Base-by-base conservation (phyloP, 2,113 vertebrate genomes). In the Atherinomorus stipes region DNA sequence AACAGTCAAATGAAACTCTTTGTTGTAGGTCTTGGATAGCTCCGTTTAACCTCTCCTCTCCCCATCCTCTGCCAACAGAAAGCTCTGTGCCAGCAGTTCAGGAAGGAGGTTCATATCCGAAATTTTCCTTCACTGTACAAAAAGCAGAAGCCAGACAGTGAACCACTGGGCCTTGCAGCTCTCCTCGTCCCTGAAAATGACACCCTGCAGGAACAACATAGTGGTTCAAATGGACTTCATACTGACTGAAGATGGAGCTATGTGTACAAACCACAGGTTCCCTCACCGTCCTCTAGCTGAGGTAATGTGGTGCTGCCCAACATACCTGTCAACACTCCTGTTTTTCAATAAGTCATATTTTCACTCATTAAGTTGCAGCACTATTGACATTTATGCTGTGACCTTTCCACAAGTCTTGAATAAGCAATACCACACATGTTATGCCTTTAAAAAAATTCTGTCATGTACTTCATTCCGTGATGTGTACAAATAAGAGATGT, bases 91-190 rank as follows among this genome's bases (percentile, higher is more conserved):
- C 96, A 99, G 88, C 96, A 99, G 88, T 99, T 99, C 87, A 96
- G 95, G 85, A 99, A 99, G 89, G 97, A 99, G 89, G 97, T 99
- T 83, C 98, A 99, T 77, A 99, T 99, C 91, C 95, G 95, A 87
- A 99, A 99, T 89, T 96, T 99, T 77, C 98, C 97, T 1, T 96
- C 96, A 13, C 96, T 99, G 81, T 99, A 97, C 89, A 98, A 99
- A 91, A 97, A 95, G 80, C 88, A 90, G 40, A 97, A 97, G 89
- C 92, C 93, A 28, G 92, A 95, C 63, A 94, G 52, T 31, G 95
- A 95, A 47, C 81, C 89, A 13, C 34, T 83, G 22, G 89, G 91
- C 37, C 93, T 99, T 78, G 90, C 86, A 28, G 84, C 90, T 3
- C 95, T 99, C 64, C 98, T 99, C 85, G 45, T 76, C 11, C 83